Evolutionary conservation across 2,797 vertebrate species (phyloP), one percentile per base, ranked within the genome.

Genomic region (Intellagama lesueurii): DNA sequence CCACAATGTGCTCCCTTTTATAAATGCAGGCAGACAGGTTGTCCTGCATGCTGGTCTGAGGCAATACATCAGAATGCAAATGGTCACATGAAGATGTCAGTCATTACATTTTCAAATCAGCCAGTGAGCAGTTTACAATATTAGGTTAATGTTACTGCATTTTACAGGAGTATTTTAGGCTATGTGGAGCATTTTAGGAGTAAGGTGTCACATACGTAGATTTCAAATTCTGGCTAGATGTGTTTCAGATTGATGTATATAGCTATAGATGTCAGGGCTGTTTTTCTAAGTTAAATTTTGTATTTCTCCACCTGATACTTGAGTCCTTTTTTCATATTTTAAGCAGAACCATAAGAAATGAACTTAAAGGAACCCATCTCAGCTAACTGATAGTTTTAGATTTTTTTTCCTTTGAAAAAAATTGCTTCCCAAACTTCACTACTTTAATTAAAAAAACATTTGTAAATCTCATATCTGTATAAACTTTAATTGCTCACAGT

Each of bases 361-460:
- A 30, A 26, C 68, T 30, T 70, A 70, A 19, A 30, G 30, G 30
- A 75, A 75, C 17, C 35, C 40, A 22, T 76, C 22, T 70, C 90
- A 81, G 81, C 89, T 88, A 87, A 90, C 91, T 64, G 82, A 52
- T 60, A 56, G 9, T 11, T 56, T 56, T 56, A 14, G 52, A 7
- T 64, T 86, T 94, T 94, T 68, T 81, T 93, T 93, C 94, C 87
- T 94, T 86, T 81, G 47, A 72, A 91, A 92, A 91, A 91, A 92
- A 91, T 94, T 94, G 79, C 82, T 91, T 91, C 88, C 90, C 88
- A 94, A 92, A 88, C 70, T 90, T 92, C 91, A 90, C 80, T 83
- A 73, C 75, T 90, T 56, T 90, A 93, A 92, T 94, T 94, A 91
- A 91, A 86, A 86, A 75, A 80, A 73, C 0, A 5, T 91, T 73